A percentile compares a stretch with the other conserved stretches of the same genome.
Conservation (phyloP, 2,888 invertebrate species). For the Taphrorychus bicolor region DNA sequence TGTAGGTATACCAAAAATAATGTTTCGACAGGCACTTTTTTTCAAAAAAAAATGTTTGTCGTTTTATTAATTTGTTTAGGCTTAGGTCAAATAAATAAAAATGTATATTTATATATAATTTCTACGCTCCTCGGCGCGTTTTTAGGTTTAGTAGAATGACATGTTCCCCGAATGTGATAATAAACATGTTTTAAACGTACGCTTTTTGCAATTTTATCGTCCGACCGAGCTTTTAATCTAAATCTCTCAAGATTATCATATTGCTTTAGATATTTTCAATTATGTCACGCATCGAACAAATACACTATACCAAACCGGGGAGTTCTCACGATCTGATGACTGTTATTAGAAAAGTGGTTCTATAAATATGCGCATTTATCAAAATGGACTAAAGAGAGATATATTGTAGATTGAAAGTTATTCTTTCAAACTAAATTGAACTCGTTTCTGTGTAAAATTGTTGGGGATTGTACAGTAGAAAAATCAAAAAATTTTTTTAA, state of each 20-base stretch:
- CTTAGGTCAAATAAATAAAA: not conserved
- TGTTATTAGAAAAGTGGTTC: not conserved
- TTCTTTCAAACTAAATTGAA: too few species aligned
- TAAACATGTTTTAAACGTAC: slow-evolving; percentile 59
- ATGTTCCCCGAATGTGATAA: slow-evolving; percentile 60
- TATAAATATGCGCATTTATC: slow-evolving; percentile 12
- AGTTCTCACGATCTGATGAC: slow-evolving; percentile 21
- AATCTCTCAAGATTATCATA: slow-evolving; percentile 47
- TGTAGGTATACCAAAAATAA: slow-evolving; percentile 33
- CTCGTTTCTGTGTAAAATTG: too few species aligned
- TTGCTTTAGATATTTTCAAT: slow-evolving; percentile 40
- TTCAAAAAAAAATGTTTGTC: slow-evolving; percentile 44
- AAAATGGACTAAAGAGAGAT: too few species aligned
- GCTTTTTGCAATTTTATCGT: slow-evolving; percentile 51
- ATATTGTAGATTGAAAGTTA: too few species aligned
- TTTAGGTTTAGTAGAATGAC: slow-evolving; percentile 41
- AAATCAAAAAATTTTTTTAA: too few species aligned
- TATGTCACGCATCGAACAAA: slow-evolving; percentile 28
- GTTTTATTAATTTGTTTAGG: slow-evolving; percentile 36
- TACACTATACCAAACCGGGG: slow-evolving; percentile 10
- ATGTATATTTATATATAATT: not conserved
- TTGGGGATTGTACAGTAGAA: too few species aligned
- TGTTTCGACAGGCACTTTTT: slow-evolving; percentile 43
- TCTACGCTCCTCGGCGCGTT: not conserved
- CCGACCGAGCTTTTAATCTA: slow-evolving; percentile 42